Conservation (phyloP, 2,888 invertebrate genomes). For the Lasioglossum leucozonium region DNA sequence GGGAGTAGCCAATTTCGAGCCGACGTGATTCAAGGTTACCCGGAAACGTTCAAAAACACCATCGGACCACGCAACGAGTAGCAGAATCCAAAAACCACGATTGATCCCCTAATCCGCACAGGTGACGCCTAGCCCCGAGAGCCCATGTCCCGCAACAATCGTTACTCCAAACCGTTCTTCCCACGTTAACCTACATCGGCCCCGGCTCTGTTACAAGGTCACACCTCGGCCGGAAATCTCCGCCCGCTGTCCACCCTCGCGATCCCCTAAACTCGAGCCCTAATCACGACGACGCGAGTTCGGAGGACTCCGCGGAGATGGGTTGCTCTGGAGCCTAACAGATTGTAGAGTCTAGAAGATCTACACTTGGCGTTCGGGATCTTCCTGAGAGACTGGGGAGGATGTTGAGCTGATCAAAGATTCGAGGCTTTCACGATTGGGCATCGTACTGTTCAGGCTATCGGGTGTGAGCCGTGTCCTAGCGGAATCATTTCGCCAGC, state of each 20-base stretch:
- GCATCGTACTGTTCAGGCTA: background rate
- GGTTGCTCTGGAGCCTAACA: background rate
- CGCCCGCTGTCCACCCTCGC: slow-evolving; percentile 1
- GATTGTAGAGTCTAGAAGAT: background rate
- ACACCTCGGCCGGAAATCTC: background rate
- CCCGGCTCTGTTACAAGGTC: slow-evolving; percentile 3
- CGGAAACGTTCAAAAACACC: background rate
- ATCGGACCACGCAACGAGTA: background rate
- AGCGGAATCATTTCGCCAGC: background rate
- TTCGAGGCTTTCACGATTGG: background rate
- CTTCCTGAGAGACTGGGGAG: background rate
- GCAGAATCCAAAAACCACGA: background rate
- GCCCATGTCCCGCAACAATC: background rate
- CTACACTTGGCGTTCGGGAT: background rate
- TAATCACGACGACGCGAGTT: background rate
- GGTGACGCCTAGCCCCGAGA: background rate
- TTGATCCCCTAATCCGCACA: background rate
- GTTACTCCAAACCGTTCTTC: background rate
- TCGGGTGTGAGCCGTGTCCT: background rate
- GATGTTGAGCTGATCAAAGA: background rate
- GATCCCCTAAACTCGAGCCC: background rate
- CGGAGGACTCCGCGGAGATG: background rate
- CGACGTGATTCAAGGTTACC: slow-evolving; percentile 11
- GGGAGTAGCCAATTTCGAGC: background rate
- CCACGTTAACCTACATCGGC: background rate